Base-by-base conservation (phyloP, 1,140 invertebrate species). In the Hesperophylax magnus region DNA sequence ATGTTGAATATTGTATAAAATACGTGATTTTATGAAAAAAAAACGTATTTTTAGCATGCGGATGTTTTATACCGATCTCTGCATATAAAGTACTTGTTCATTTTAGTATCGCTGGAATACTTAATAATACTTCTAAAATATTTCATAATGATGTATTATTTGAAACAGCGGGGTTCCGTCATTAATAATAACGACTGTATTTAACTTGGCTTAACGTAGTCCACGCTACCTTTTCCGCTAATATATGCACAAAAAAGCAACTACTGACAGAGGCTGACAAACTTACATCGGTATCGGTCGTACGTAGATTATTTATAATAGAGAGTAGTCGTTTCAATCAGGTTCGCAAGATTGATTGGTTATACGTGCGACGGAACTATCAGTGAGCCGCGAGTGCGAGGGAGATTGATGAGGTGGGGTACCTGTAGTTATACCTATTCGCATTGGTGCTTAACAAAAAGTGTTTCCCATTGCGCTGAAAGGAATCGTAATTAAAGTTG, bases 401-500 rank as follows among this genome's bases (percentile, higher is more conserved):
- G 17, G 65, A 18, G 31, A 69, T 39, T 18, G 31, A 69, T 20
- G 17, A 14, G 7, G 34, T 39, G 9, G 34, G 7, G 63, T 18
- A 17, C 65, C 15, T n/a, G 34, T 69, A 17, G n/a, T 8, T 47
- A 8, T 47, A 47, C 39, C 39, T 39, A 69, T 69, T 69, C 39
- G 74, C 65, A 56, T 27, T 78, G 22, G 77, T 47, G 58, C 27
- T 20, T 22, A 9, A 56, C 77, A 78, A 69, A 78, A 54, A 69
- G 53, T 60, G 34, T 71, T 56, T 65, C 14, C 47, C 77, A 78
- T 69, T 78, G 77, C 77, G 77, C 47, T 69, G 78, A 53, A 79
- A n/a, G 78, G 31, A 74, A 61, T 72, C 69, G 67, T 79, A 79
- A 79, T 79, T 79, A 79, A 79, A 60, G n/a, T 79, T 79, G 78